Conservation (phyloP, 2,797 vertebrate species). For the Sorex maritimensis region DNA sequence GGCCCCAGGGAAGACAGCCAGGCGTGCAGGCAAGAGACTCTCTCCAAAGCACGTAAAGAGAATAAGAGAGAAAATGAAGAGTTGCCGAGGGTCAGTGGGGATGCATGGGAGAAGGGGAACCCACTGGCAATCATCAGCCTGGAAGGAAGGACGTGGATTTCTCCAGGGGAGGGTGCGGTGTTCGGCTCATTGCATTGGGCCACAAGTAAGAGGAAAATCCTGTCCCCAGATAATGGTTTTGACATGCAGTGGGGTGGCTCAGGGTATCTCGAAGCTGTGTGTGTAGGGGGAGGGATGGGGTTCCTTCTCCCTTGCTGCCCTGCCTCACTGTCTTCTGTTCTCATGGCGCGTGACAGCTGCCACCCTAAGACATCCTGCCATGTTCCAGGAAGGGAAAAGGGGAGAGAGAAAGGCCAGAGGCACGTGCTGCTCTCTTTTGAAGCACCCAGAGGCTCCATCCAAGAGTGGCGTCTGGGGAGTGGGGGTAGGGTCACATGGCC, state of each 20-base stretch:
- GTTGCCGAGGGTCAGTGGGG: background rate
- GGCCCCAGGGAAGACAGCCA: too few species aligned
- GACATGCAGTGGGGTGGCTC: background rate
- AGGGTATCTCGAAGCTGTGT: background rate
- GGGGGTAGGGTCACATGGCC: background rate
- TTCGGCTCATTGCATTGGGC: background rate
- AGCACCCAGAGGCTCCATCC: slow-evolving; percentile 18
- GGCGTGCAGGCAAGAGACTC: too few species aligned
- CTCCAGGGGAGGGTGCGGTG: background rate
- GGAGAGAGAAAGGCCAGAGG: background rate
- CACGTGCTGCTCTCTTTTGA: slow-evolving; percentile 33
- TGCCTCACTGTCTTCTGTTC: background rate
- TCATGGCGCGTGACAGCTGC: background rate
- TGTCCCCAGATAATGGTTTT: background rate
- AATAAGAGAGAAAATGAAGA: slow-evolving; percentile 7
- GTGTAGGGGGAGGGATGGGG: background rate
- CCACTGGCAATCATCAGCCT: background rate
- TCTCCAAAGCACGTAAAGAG: too few species aligned
- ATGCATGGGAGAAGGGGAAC: background rate
- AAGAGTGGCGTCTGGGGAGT: background rate
- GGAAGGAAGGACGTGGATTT: background rate
- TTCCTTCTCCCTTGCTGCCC: background rate
- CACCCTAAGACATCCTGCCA: background rate
- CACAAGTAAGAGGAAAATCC: background rate
- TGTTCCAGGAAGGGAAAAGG: background rate